phyloP scores from a whole-genome alignment of 1,140 invertebrate genomes.

The Geopemphigus sp. region DNA sequence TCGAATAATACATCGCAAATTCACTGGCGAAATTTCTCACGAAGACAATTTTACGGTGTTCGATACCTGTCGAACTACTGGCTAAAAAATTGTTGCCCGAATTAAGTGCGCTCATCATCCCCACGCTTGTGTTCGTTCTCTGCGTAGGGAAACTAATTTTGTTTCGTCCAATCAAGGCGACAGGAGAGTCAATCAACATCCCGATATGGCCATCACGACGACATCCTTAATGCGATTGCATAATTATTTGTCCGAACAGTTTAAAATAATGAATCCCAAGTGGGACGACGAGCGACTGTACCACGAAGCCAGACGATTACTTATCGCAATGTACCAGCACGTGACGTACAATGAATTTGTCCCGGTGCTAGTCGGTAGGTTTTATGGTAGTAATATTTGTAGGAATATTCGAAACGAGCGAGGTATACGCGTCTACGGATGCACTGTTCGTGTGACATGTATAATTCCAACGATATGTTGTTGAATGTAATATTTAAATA shows the following conservation, averaged over 20 bases:
- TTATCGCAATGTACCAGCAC: conserved; percentile 81
- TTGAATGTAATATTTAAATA: neutral
- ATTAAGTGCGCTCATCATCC: too few relatives aligned
- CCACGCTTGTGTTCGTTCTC: too few relatives aligned
- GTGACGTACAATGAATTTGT: conserved; percentile 87
- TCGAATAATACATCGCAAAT: too few relatives aligned
- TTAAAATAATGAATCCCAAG: conserved; percentile 64
- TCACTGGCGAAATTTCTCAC: too few relatives aligned
- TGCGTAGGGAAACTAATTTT: too few relatives aligned
- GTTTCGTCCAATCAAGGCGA: conserved; percentile 60
- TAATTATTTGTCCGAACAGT: conserved; percentile 71
- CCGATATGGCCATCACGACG: conserved; percentile 76
- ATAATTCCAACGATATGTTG: too few relatives aligned
- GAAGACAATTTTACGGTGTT: too few relatives aligned
- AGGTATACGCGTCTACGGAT: too few relatives aligned
- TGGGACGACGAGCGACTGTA: conserved; percentile 76
- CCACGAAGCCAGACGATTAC: conserved; percentile 75
- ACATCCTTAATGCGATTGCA: conserved; percentile 82
- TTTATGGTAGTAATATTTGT: neutral
- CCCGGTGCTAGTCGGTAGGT: conserved; percentile 71
- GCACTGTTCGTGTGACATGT: too few relatives aligned
- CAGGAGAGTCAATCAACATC: conserved; percentile 76
- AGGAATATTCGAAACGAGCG: too few relatives aligned
- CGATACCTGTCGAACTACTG: too few relatives aligned
- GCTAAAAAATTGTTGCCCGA: too few relatives aligned